These are phyloP conservation scores for Drosophila flavopinicola DNA, from an alignment of 2,888 invertebrate species.

Conservation along the genomic window DNA sequence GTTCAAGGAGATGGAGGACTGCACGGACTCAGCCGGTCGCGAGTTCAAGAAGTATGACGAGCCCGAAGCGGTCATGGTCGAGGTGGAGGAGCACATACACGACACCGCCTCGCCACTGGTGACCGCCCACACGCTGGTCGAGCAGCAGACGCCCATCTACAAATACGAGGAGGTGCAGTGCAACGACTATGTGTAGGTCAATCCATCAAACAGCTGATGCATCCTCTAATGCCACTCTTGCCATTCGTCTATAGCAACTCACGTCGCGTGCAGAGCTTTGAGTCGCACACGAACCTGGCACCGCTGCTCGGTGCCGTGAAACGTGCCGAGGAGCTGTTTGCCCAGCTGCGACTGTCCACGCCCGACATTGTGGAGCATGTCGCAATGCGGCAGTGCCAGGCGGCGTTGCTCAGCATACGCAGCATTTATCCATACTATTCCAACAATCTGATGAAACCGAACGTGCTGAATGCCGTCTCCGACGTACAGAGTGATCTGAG, in stretches of 20 bases:
- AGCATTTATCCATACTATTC: constrained; percentile 80
- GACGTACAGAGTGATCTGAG: constrained; percentile 81
- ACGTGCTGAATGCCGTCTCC: constrained; percentile 79
- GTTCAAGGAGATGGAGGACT: constrained; percentile 85
- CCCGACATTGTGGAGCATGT: constrained; percentile 72
- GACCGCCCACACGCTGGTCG: constrained; percentile 87
- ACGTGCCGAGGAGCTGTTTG: constrained; percentile 79
- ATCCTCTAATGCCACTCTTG: neutral
- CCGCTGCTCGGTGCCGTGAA: constrained; percentile 78
- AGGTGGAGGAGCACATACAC: constrained; percentile 91
- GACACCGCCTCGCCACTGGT: constrained; percentile 91
- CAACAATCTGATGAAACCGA: constrained; percentile 78
- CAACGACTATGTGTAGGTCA: constrained; percentile 85
- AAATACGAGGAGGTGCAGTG: constrained; percentile 87
- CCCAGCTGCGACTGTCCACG: constrained; percentile 60
- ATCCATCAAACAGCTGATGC: neutral
- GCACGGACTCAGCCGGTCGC: constrained; percentile 75
- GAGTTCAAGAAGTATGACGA: constrained; percentile 82
- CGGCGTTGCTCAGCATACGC: constrained; percentile 71
- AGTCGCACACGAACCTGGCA: constrained; percentile 81
- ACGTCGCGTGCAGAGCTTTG: constrained; percentile 82
- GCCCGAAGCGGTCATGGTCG: constrained; percentile 91
- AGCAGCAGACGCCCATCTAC: constrained; percentile 90
- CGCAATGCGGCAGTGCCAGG: constrained; percentile 72
- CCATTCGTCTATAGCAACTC: constrained; percentile 70